These are phyloP conservation scores for Leuciscus waleckii DNA, from an alignment of 2,797 vertebrate species.

Conservation along the genomic window DNA sequence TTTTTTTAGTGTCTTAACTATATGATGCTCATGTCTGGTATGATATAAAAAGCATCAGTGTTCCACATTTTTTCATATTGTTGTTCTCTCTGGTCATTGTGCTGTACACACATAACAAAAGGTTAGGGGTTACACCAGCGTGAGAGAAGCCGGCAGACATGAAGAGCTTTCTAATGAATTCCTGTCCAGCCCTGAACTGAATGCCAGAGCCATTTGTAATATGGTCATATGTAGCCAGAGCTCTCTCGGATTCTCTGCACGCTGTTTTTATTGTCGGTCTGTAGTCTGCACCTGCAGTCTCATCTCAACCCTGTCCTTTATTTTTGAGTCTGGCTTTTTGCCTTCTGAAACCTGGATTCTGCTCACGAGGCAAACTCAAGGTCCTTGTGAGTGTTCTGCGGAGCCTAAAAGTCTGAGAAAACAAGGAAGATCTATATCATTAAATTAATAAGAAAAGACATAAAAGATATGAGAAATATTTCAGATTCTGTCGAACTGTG, in stretches of 20 bases:
- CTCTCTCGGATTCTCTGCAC: slow-evolving; percentile 4
- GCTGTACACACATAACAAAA: background rate
- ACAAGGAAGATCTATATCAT: background rate
- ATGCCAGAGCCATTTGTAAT: slow-evolving; percentile 40
- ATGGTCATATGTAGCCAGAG: slow-evolving; percentile 20
- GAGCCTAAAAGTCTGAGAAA: slow-evolving; percentile 4
- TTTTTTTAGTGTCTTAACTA: background rate
- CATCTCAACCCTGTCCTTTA: slow-evolving; percentile 21
- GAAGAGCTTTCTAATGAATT: slow-evolving; percentile 18
- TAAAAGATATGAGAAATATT: background rate
- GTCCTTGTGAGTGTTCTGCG: background rate
- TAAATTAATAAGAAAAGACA: background rate
- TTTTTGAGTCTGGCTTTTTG: slow-evolving; percentile 18
- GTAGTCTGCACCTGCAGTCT: slow-evolving; percentile 10
- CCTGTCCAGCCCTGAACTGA: slow-evolving; percentile 30
- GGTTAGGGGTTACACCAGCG: slow-evolving; percentile 20
- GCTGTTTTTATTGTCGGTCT: slow-evolving; percentile 9
- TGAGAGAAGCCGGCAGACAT: slow-evolving; percentile 14
- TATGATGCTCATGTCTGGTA: background rate
- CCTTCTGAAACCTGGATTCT: slow-evolving; percentile 8
- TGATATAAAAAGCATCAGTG: background rate
- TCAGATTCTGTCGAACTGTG: background rate
- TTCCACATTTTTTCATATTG: slow-evolving; percentile 10
- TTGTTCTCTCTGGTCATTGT: slow-evolving; percentile 25
- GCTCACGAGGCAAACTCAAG: slow-evolving; percentile 11